Base-by-base conservation (phyloP, 2,113 vertebrate species). In the Platycercus adscitus region DNA sequence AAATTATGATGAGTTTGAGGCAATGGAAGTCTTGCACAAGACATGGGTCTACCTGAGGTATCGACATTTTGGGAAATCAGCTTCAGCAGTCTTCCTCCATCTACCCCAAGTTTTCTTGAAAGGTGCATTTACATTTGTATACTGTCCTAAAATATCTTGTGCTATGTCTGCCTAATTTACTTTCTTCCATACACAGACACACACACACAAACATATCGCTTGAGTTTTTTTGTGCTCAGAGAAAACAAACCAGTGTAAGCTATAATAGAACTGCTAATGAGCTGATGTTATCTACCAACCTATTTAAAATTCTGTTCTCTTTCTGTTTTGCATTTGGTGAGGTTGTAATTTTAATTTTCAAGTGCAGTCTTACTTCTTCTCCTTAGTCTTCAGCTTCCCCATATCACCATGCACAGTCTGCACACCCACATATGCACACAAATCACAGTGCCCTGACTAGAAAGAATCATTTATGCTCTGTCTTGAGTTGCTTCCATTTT, bases 241-340 rank as follows among this genome's bases (percentile, higher is more conserved):
- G 84, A 97, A 97, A 96, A 88, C 76, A 96, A 97, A 97, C 84
- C 89, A 81, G 39, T 92, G 93, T 95, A 97, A 86, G 86, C 84
- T 82, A 90, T 95, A 96, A 97, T 95, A 95, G 76, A 98, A 96
- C 95, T 92, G 94, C 95, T 98, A 98, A 97, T 97, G 96, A 98
- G 93, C 69, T 97, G 93, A 97, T 98, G 93, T 63, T 98, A 97
- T 97, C 96, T 97, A 86, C 44, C 33, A 75, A 81, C 39, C 81
- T 97, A 89, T 96, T 97, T 97, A 97, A 97, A 97, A 98, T 95
- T 95, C 92, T 96, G 50, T 95, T 93, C 77, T 82, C 82, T 97
- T 96, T 94, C 93, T 95, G 29, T 92, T 98, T 97, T 97, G 86
- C 71, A 89, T 95, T 96, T 96, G 43, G 69, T 82, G 88, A 41